Evolutionary conservation across 2,797 vertebrate species (phyloP).

Genomic region (Glossophaga mutica): DNA sequence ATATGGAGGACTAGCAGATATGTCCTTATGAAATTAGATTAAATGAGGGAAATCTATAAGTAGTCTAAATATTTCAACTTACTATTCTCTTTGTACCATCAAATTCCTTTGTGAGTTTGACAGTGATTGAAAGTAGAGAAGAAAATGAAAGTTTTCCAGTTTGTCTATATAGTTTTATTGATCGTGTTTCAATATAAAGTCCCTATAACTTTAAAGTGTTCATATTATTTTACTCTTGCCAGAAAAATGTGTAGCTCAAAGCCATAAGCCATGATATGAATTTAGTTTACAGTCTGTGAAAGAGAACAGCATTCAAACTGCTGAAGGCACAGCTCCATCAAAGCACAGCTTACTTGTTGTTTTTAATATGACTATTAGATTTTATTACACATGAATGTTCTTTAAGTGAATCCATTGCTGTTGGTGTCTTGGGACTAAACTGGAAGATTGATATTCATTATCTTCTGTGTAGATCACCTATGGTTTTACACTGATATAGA

Average conservation of each 20-base stretch:
- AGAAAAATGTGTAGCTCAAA: background rate
- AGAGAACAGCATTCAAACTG: background rate
- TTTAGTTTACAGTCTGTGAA: background rate
- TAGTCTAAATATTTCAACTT: background rate
- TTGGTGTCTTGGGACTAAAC: background rate
- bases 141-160: background rate
- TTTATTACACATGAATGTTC: slow-evolving; percentile 2
- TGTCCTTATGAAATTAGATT: background rate
- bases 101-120: background rate
- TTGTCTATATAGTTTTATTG: background rate
- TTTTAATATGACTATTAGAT: background rate
- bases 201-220: background rate
- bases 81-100: background rate
- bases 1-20: background rate
- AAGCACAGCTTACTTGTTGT: background rate
- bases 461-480: background rate
- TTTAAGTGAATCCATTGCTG: background rate
- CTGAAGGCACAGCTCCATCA: background rate
- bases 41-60: background rate
- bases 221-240: background rate
- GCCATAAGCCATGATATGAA: background rate
- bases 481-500: background rate
- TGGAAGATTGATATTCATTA: slow-evolving; percentile 46
- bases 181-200: background rate
- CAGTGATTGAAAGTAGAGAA: background rate